Evolutionary conservation across 92 coral and sea anemone species (phyloP).

Genomic region (Zoanthus sansibaricus): DNA sequence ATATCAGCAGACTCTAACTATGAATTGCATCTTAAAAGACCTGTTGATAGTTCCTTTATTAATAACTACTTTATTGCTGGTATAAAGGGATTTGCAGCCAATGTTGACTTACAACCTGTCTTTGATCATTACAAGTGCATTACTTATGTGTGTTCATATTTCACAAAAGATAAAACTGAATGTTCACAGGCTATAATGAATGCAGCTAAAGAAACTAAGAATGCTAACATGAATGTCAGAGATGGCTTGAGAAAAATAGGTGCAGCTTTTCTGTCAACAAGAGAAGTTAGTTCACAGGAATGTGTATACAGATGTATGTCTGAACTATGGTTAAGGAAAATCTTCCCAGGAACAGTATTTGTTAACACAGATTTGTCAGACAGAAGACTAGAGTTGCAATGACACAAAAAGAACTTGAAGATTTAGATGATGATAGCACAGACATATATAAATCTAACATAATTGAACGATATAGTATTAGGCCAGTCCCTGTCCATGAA

Average conservation of each 20-base stretch:
- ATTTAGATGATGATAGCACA: constrained; percentile 65
- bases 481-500: constrained; percentile 14
- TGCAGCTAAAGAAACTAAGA: constrained; percentile 71
- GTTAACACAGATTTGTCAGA: constrained; percentile 69
- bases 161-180: constrained; percentile 65
- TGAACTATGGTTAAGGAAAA: constrained; percentile 75
- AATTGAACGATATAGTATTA: constrained; percentile 14
- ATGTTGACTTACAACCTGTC: constrained; percentile 69
- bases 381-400: constrained; percentile 70
- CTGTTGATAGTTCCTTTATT: constrained; percentile 58
- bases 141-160: constrained; percentile 65
- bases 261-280: constrained; percentile 44
- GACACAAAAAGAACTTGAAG: constrained; percentile 64
- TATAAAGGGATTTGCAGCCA: constrained; percentile 64
- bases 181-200: constrained; percentile 62
- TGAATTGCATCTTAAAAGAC: constrained; percentile 60
- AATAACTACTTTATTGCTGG: constrained; percentile 63
- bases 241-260: constrained; percentile 56
- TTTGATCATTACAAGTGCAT: constrained; percentile 66
- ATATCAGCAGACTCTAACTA: constrained; percentile 60
- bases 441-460: constrained; percentile 3
- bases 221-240: constrained; percentile 46
- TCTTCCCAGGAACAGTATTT: constrained; percentile 72
- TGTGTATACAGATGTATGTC: constrained; percentile 72
- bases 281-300: constrained; percentile 79